Evolutionary conservation across 2,797 vertebrate genomes (phyloP).

Genomic region (Sebastes iracundus): DNA sequence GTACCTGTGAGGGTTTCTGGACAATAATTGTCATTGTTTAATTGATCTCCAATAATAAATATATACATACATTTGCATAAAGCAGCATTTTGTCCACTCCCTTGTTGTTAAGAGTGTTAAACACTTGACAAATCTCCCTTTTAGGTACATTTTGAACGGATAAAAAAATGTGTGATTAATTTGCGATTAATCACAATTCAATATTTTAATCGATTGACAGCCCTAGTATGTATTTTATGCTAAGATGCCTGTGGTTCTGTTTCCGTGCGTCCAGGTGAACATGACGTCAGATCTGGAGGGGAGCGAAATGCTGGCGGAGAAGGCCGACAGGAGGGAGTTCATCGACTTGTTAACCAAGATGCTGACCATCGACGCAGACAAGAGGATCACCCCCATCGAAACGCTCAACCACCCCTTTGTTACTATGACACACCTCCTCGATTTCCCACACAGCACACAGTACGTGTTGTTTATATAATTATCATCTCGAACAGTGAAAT

Average conservation of each 20-base stretch:
- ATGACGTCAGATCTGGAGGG: constrained; percentile 97
- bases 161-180: too few relatives aligned
- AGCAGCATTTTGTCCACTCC: too few relatives aligned
- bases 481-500: not conserved
- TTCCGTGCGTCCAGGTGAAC: constrained; percentile 88
- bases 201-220: too few relatives aligned
- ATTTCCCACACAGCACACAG: constrained; percentile 98
- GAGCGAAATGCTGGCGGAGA: constrained; percentile 97
- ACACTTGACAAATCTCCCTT: too few relatives aligned
- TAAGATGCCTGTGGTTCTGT: constrained; percentile 30
- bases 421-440: constrained; percentile 96
- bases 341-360: constrained; percentile 99
- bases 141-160: too few relatives aligned
- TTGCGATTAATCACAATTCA: too few relatives aligned
- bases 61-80: too few relatives aligned
- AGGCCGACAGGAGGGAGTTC: constrained; percentile 97
- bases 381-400: constrained; percentile 98
- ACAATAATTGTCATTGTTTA: too few relatives aligned
- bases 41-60: too few relatives aligned
- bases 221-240: not conserved
- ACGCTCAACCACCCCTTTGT: constrained; percentile 98
- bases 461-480: constrained; percentile 68
- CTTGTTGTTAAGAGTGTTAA: too few relatives aligned
- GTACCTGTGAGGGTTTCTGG: too few relatives aligned
- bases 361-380: constrained; percentile 98